Percentiles rank a stretch among this genome's conserved stretches.
phyloP scores from a whole-genome alignment of 2,888 invertebrate species.

The Callosobruchus maculatus region DNA sequence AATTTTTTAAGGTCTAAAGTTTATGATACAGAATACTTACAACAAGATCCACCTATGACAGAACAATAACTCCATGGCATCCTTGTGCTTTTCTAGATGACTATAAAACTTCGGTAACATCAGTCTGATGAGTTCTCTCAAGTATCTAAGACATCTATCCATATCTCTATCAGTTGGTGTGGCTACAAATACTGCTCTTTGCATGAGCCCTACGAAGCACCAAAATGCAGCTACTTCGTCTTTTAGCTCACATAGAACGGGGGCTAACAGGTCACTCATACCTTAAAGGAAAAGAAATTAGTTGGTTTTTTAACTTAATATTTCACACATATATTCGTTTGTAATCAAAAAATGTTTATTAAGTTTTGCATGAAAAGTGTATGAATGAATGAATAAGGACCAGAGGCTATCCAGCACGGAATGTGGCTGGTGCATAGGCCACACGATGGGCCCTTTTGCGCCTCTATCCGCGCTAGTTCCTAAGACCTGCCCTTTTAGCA shows the following conservation, averaged over 20 bases:
- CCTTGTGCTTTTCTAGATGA: conserved; percentile 78
- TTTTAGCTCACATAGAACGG: conserved; percentile 87
- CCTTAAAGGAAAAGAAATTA: conserved; percentile 62
- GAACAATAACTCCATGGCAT: conserved; percentile 86
- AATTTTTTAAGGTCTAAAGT: no score
- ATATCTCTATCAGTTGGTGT: conserved; percentile 93
- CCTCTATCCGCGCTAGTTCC: no score
- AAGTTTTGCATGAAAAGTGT: no score
- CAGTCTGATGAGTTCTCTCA: conserved; percentile 81
- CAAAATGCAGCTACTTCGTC: conserved; percentile 96
- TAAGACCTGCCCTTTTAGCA: no score
- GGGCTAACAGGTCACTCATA: conserved; percentile 94
- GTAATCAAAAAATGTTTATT: no score
- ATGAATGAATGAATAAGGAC: no score
- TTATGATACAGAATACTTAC: conserved; percentile 51
- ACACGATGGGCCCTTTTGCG: no score
- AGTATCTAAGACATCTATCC: conserved; percentile 85
- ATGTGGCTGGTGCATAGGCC: no score
- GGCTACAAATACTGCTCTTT: conserved; percentile 89
- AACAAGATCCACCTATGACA: conserved; percentile 94
- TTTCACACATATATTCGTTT: no score
- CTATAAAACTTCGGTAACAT: conserved; percentile 89
- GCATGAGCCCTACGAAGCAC: conserved; percentile 97
- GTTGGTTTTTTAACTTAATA: no score
- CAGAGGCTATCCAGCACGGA: no score